Evolutionary conservation across 2,797 vertebrate genomes (phyloP), one percentile per base, ranked within the genome.

Genomic region (Dermochelys coriacea): DNA sequence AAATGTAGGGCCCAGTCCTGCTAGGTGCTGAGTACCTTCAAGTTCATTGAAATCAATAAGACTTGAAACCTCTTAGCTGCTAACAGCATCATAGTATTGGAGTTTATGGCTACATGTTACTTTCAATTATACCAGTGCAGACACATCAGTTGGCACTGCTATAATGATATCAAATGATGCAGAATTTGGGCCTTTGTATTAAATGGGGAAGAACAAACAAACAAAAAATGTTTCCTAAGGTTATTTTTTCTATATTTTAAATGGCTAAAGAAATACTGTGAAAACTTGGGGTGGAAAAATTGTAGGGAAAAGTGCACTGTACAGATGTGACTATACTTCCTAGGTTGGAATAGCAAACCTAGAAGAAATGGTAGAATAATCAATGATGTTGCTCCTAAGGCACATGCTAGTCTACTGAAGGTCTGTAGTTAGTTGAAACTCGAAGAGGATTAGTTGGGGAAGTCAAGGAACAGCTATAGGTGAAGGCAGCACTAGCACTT

Each of bases 401-500:
- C 11, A n/a, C 29, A 19, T 23, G 34, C 57, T 31, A 31, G 2
- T 37, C 6, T 94, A 2, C 21, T 1, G 1, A 45, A 78, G 8
- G 7, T 55, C 37, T 91, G 64, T 29, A 91, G 31, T 6, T 80
- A 27, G 12, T 74, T 89, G 6, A 54, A 16, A 12, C 31, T 61
- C 57, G 45, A 80, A 15, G 49, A 47, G 14, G 59, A 34, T 34
- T 61, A 68, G 61, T 4, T 19, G 61, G 14, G 34, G 34, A 68
- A 68, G 34, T n/a, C 16, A n/a, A n/a, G 61, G 18, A 21, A n/a
- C 34, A 68, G 16, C 34, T 68, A 6, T 9, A 19, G 61, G 9
- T 10, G 1, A 18, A 68, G 34, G 14, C 85, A 78, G 49, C 2
- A 12, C 4, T 25, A 51, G 1, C 0, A 0, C 0, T 57, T 94